Conservation (phyloP, 2,797 vertebrate species). For the Sternotherus odoratus region DNA sequence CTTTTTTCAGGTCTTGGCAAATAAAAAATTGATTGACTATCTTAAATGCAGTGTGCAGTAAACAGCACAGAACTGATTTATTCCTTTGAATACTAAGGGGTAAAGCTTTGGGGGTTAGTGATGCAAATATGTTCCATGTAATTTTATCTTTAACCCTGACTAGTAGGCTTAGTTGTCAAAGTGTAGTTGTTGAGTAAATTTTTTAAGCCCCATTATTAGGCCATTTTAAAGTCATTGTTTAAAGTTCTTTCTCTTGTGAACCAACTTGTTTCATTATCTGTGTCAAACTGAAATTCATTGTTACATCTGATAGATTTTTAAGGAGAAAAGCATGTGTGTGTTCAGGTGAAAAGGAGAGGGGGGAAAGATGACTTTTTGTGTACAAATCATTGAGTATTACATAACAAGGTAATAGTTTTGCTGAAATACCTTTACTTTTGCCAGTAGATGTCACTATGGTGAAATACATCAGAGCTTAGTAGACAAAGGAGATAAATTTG, state of each 20-base stretch:
- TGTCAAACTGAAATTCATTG: neutral
- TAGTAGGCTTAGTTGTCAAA: neutral
- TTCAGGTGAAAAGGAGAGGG: neutral
- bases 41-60: neutral
- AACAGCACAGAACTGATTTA: neutral
- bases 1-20: neutral
- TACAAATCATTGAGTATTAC: neutral
- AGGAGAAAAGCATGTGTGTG: neutral
- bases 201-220: neutral
- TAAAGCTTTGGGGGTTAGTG: neutral
- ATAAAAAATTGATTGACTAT: neutral
- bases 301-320: neutral
- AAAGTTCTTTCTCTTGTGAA: neutral
- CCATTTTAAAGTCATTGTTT: neutral
- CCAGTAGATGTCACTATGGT: conserved; percentile 81
- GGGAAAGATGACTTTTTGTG: neutral
- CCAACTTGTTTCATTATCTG: neutral
- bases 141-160: neutral
- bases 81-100: neutral
- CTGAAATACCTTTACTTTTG: conserved; percentile 53
- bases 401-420: neutral
- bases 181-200: neutral
- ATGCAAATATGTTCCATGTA: accelerated
- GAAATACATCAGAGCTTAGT: conserved; percentile 53
- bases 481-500: conserved; percentile 76